These are phyloP conservation scores for Scaptomyza pallida DNA, from an alignment of 1,140 invertebrate genomes.

Conservation along the genomic window DNA sequence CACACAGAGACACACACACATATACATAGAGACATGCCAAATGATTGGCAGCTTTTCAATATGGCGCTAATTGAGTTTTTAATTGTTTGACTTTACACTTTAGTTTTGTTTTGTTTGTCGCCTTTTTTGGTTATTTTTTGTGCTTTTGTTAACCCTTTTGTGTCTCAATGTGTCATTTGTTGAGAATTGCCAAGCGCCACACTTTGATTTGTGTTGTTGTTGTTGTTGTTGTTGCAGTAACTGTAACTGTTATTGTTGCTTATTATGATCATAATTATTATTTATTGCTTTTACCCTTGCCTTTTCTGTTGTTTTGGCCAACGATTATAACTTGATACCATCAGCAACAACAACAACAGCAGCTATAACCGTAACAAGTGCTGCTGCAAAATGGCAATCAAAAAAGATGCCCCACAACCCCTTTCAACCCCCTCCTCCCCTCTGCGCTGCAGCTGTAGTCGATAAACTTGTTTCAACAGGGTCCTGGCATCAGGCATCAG, in stretches of 20 bases:
- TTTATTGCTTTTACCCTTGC: not conserved
- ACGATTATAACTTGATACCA: conserved; percentile 70
- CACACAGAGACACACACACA: conserved; percentile 13
- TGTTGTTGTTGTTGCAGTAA: conserved; percentile 15
- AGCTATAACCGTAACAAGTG: conserved; percentile 42
- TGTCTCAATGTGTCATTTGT: conserved; percentile 41
- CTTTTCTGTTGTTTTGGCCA: conserved; percentile 26
- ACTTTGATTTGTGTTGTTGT: conserved; percentile 34
- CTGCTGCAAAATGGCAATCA: conserved; percentile 49
- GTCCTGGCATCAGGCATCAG: conserved; percentile 15
- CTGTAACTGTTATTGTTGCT: not conserved
- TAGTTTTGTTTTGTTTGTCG: not conserved
- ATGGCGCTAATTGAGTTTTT: conserved; percentile 82
- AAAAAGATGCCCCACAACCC: conserved; percentile 35
- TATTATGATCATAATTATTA: conserved; percentile 1
- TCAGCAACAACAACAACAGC: conserved; percentile 21
- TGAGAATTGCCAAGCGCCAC: conserved; percentile 29
- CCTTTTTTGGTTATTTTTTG: too few relatives aligned
- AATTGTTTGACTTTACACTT: conserved; percentile 80
- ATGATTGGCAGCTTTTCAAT: conserved; percentile 81
- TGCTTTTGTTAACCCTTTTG: conserved; percentile 40
- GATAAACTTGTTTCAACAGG: conserved; percentile 66
- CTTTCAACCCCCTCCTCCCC: not conserved
- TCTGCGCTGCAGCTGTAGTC: conserved; percentile 23
- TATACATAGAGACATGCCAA: conserved; percentile 36